Percentiles rank a stretch among this genome's conserved stretches.
Evolutionary conservation across 2,888 invertebrate species (phyloP).

Genomic region (Steinernema carpocapsae): DNA sequence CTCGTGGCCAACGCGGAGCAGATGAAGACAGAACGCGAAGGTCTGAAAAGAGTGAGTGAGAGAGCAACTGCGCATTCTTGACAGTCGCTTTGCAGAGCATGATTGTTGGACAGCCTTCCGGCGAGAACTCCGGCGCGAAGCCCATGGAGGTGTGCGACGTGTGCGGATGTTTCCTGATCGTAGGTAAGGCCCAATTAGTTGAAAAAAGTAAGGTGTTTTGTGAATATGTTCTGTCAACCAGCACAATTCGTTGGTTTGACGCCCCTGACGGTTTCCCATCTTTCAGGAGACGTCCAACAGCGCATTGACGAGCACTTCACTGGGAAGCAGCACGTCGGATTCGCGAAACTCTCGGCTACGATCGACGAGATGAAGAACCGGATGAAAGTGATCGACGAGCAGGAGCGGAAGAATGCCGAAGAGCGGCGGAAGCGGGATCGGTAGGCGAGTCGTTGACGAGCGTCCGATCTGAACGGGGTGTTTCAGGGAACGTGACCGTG

Average conservation of each 20-base stretch:
- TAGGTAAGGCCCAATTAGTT: conserved; percentile 69
- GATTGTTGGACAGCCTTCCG: conserved; percentile 62
- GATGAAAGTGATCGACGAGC: conserved; percentile 33
- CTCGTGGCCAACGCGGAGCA: conserved; percentile 41
- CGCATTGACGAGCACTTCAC: conserved; percentile 94
- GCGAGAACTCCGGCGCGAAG: conserved; percentile 87
- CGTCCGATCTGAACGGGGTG: not conserved
- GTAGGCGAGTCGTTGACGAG: not conserved
- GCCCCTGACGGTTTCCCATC: too few relatives aligned
- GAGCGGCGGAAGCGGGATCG: conserved; percentile 34
- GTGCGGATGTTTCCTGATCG: conserved; percentile 94
- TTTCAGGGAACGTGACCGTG: conserved; percentile 26
- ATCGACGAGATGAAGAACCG: conserved; percentile 42
- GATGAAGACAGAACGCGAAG: not conserved
- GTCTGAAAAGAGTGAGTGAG: not conserved
- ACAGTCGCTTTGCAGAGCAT: not conserved
- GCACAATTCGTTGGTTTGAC: too few relatives aligned
- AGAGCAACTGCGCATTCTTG: too few relatives aligned
- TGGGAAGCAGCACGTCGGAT: conserved; percentile 97
- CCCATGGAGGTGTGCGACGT: conserved; percentile 98
- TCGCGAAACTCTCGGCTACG: conserved; percentile 73
- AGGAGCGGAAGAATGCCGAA: conserved; percentile 25
- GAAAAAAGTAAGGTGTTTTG: too few relatives aligned
- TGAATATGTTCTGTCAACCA: too few relatives aligned
- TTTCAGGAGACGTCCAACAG: conserved; percentile 87